phyloP scores from a whole-genome alignment of 2,888 invertebrate genomes.

The Agonopterix alstromeriana region DNA sequence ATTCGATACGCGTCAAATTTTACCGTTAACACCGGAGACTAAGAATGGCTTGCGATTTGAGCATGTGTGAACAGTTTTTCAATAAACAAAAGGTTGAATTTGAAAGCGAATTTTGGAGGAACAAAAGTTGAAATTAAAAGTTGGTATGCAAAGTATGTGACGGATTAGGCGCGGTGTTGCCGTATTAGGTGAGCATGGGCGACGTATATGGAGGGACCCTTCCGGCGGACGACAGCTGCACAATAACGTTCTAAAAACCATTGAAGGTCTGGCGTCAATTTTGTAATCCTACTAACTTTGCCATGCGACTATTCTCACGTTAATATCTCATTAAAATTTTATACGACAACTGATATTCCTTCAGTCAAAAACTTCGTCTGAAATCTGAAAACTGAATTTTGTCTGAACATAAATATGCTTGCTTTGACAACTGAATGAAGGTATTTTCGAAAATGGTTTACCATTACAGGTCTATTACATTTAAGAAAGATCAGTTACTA shows the following conservation, averaged over 20 bases:
- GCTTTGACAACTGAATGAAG: too few species aligned
- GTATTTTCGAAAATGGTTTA: too few species aligned
- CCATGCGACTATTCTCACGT: neutral
- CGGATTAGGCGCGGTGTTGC: slow-evolving; percentile 41
- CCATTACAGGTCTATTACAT: too few species aligned
- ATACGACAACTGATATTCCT: slow-evolving; percentile 6
- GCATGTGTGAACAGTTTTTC: slow-evolving; percentile 18
- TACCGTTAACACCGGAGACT: slow-evolving; percentile 28
- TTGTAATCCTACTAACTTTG: neutral
- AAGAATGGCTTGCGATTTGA: slow-evolving; percentile 11
- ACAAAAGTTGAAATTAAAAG: slow-evolving; percentile 31
- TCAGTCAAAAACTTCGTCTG: too few species aligned
- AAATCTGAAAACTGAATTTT: too few species aligned
- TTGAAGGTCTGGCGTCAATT: neutral
- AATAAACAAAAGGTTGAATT: slow-evolving; percentile 15
- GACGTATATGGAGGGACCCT: slow-evolving; percentile 40
- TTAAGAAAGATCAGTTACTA: too few species aligned
- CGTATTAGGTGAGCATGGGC: slow-evolving; percentile 33
- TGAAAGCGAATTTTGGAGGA: slow-evolving; percentile 31
- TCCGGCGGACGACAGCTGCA: slow-evolving; percentile 46
- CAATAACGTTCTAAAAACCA: slow-evolving; percentile 21
- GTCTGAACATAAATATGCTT: too few species aligned
- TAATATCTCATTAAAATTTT: slow-evolving; percentile 13
- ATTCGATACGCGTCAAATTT: slow-evolving; percentile 40
- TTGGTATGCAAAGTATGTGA: slow-evolving; percentile 26